Evolutionary conservation across 1,140 invertebrate genomes (phyloP), one percentile per base, ranked within the genome.

Genomic region (Amyelois transitella): DNA sequence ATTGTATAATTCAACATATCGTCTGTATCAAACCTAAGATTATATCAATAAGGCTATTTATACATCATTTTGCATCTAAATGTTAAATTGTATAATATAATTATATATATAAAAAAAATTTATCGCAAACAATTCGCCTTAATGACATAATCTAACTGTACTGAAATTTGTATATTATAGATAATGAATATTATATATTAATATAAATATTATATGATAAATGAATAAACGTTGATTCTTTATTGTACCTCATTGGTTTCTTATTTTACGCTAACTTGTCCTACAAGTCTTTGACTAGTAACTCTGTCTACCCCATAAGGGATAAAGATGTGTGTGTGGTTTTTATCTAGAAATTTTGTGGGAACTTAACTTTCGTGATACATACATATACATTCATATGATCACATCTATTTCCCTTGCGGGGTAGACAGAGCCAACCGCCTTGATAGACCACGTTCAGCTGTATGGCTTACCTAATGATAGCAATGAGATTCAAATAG

Each of bases 181-280:
- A 58, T 14, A 47, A 53, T 20, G 21, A 43, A 49, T 38, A 53
- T 53, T 53, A 14, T 45, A 53, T 53, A 22, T 24, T 53, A 53
- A 45, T 63, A 55, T 70, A 70, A 63, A 75, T 76, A 76, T 68
- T 74, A 62, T 73, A 69, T 71, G 54, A 76, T 72, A 60, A 60
- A 69, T 65, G 62, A 77, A 77, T 79, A 68, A 77, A 77, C 63
- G 77, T 81, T 81, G 72, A 74, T 66, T 67, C 74, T 69, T 28
- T 28, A 28, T 5, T 77, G 18, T 24, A 67, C 69, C n/a, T n/a
- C n/a, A 67, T 61, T 66, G 65, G 64, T 53, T 58, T 60, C 44
- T 43, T 51, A 48, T 66, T 71, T 68, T n/a, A n/a, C n/a, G n/a
- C n/a, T n/a, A n/a, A n/a, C n/a, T n/a, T n/a, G n/a, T n/a, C n/a